A percentile compares a stretch with the other conserved stretches of the same genome.
Evolutionary conservation across 2,888 invertebrate genomes (phyloP).

Genomic region (Microctonus hyperodae): DNA sequence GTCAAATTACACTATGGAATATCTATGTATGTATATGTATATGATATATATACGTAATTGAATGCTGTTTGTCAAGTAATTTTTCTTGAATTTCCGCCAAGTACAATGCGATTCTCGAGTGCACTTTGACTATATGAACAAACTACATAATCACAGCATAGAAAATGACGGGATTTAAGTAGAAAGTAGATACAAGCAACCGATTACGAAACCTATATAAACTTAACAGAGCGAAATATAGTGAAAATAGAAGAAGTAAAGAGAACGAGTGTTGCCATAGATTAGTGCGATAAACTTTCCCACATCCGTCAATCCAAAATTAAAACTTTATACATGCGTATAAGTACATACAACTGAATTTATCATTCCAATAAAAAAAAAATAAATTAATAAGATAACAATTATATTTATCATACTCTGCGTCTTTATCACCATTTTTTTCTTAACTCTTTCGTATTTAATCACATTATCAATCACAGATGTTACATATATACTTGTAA

Average conservation of each 20-base stretch:
- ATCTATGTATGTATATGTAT: neutral
- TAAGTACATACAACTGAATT: neutral
- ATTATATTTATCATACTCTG: too few species aligned
- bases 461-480: too few species aligned
- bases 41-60: too few species aligned
- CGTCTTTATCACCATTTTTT: too few species aligned
- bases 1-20: neutral
- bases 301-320: slow-evolving; percentile 12
- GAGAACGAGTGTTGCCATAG: slow-evolving; percentile 3
- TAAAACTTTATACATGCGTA: neutral
- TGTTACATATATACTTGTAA: too few species aligned
- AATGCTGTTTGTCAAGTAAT: neutral
- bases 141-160: neutral
- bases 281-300: slow-evolving; percentile 25
- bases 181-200: neutral
- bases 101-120: neutral
- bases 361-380: too few species aligned
- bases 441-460: too few species aligned
- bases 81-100: neutral
- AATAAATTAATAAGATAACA: too few species aligned
- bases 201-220: neutral
- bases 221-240: too few species aligned
- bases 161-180: neutral
- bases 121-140: slow-evolving; percentile 6
- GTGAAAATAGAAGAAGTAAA: neutral